Evolutionary conservation across 1,140 invertebrate genomes (phyloP), one percentile per base, ranked within the genome.

Genomic region (Anoplolepis gracilipes): DNA sequence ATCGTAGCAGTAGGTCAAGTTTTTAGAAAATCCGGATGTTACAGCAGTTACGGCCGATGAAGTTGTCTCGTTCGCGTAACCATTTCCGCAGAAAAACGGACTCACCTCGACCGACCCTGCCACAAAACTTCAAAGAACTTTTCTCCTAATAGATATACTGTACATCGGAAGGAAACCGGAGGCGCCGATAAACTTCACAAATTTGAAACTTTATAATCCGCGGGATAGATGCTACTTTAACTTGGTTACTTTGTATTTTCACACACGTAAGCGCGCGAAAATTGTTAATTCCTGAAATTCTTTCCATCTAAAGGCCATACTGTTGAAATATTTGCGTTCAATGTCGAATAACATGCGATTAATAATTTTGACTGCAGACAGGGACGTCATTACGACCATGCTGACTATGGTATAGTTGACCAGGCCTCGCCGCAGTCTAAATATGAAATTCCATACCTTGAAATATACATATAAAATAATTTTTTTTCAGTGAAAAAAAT

Each of bases 121-220:
- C 67, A 25, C 39, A 59, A 82, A 82, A 82, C 67, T 82, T 82
- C 36, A 73, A 72, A 46, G 28, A 82, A 82, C 36, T 72, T 82
- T 57, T 42, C 33, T 39, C 36, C 30, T 73, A 82, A 82, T 82
- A 72, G 49, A 82, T 42, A 36, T 82, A 73, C 36, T 13, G 19
- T 72, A n/a, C 28, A 79, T 42, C 13, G n/a, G n/a, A n/a, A 2
- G 67, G 8, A 82, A 72, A 70, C 49, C 25, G 65, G 65, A 57
- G 19, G 49, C 28, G 67, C 39, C 25, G 53, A 82, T 82, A 82
- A 82, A 82, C 78, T 82, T 73, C 3, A 55, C 69, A 28, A 82
- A 82, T 82, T 61, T 82, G 53, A 73, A 82, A 82, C 67, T 82
- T 73, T 72, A 73, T 82, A 72, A 82, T 82, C 53, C 39, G 22